Conservation (phyloP, 1,140 invertebrate species). For the Drosophila nasuta region DNA sequence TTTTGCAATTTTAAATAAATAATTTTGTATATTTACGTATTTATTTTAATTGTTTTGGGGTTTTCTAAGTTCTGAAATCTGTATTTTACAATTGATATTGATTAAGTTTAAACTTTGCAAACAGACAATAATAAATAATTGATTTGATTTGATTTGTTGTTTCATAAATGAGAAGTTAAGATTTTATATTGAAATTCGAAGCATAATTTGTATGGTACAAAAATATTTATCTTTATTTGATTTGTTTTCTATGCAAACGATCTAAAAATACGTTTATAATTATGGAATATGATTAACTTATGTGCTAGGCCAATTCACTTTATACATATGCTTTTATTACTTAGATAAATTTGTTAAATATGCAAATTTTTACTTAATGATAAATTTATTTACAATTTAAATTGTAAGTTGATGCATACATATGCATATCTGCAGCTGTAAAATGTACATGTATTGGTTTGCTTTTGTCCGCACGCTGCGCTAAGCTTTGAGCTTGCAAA, state of each 20-base stretch:
- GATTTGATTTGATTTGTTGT: slow-evolving; percentile 19
- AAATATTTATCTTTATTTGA: slow-evolving; percentile 59
- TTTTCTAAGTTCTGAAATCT: slow-evolving; percentile 48
- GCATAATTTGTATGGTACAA: slow-evolving; percentile 70
- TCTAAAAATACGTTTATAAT: slow-evolving; percentile 34
- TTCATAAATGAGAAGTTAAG: slow-evolving; percentile 21
- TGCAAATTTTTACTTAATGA: slow-evolving; percentile 6
- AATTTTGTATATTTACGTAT: slow-evolving; percentile 39
- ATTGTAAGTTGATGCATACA: slow-evolving; percentile 7
- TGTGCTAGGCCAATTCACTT: slow-evolving; percentile 19
- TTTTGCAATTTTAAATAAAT: slow-evolving; percentile 12
- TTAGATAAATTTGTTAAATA: slow-evolving; percentile 8
- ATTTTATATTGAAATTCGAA: slow-evolving; percentile 38
- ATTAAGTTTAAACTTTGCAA: slow-evolving; percentile 38
- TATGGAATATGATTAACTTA: slow-evolving; percentile 26
- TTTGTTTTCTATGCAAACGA: slow-evolving; percentile 17
- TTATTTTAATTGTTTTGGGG: slow-evolving; percentile 34
- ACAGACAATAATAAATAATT: slow-evolving; percentile 57
- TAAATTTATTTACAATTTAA: slow-evolving; percentile 33
- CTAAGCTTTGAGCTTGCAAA: neutral
- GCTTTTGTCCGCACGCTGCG: slow-evolving; percentile 2
- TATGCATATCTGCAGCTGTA: neutral
- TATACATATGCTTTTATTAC: slow-evolving; percentile 30
- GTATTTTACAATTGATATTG: slow-evolving; percentile 69
- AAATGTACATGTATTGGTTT: slow-evolving; percentile 26